Conservation (phyloP, 2,113 vertebrate genomes). For the Tenebrosternarchus preto region DNA sequence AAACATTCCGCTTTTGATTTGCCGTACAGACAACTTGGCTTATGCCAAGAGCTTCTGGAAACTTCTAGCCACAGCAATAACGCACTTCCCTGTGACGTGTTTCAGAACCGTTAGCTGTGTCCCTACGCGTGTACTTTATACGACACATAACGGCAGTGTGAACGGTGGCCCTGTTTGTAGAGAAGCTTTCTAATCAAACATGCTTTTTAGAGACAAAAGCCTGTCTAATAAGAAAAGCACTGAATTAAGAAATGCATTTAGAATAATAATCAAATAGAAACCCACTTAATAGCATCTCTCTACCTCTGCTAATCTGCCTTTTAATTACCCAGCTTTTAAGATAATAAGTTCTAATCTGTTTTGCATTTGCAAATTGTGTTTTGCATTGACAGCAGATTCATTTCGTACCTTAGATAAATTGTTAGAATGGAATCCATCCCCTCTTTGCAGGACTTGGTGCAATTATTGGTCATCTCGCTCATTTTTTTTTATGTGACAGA, state of each 20-base stretch:
- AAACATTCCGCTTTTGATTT: too few relatives aligned
- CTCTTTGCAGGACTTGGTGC: conserved; percentile 31
- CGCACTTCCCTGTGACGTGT: too few relatives aligned
- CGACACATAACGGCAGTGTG: neutral
- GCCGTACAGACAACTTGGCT: too few relatives aligned
- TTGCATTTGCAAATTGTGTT: conserved; percentile 37
- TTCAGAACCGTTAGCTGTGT: too few relatives aligned
- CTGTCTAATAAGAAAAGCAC: conserved; percentile 40
- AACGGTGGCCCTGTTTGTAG: neutral
- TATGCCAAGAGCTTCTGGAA: too few relatives aligned
- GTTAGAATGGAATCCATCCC: conserved; percentile 41
- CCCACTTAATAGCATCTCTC: conserved; percentile 50
- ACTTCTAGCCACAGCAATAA: too few relatives aligned
- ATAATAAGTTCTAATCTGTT: conserved; percentile 33
- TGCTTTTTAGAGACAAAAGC: neutral
- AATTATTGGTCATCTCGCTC: conserved; percentile 17
- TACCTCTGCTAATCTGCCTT: conserved; percentile 54
- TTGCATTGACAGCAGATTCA: conserved; percentile 54
- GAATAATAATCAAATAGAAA: conserved; percentile 65
- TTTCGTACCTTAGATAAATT: conserved; percentile 56
- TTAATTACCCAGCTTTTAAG: conserved; percentile 66
- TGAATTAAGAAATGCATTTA: conserved; percentile 67
- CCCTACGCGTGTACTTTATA: too few relatives aligned
- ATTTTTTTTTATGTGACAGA: conserved; percentile 34
- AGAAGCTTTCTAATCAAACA: neutral